phyloP scores from a whole-genome alignment of 2,113 vertebrate species.

The Typhlomys cinereus region DNA sequence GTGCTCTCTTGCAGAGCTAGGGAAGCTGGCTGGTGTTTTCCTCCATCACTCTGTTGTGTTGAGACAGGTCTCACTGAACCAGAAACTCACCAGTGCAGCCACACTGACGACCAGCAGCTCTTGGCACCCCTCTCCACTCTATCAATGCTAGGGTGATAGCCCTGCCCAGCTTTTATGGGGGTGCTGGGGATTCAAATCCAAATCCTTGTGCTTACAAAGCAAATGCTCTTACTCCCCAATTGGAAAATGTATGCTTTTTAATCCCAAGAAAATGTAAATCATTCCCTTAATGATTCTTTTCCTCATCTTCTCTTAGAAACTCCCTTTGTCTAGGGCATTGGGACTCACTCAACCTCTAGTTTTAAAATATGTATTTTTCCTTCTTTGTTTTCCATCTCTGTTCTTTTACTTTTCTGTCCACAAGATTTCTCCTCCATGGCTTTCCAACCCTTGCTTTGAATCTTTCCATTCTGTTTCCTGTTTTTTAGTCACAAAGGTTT shows the following conservation, averaged over 20 bases:
- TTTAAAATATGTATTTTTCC: neutral
- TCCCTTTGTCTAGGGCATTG: neutral
- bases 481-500: neutral
- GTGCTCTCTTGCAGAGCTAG: too few relatives aligned
- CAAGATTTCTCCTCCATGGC: neutral
- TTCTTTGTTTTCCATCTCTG: neutral
- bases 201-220: too few relatives aligned
- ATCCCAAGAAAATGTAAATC: neutral
- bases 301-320: neutral
- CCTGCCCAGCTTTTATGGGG: too few relatives aligned
- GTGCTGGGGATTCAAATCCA: too few relatives aligned
- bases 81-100: too few relatives aligned
- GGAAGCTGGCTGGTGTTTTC: too few relatives aligned
- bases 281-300: neutral
- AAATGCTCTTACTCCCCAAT: too few relatives aligned
- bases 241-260: neutral
- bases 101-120: too few relatives aligned
- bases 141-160: too few relatives aligned
- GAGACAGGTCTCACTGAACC: too few relatives aligned
- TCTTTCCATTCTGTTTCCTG: slow-evolving; percentile 4
- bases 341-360: neutral
- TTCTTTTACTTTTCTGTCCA: neutral
- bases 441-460: neutral
- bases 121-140: too few relatives aligned
- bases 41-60: too few relatives aligned